phyloP scores from a whole-genome alignment of 2,797 vertebrate species.

The Synanceia verrucosa region DNA sequence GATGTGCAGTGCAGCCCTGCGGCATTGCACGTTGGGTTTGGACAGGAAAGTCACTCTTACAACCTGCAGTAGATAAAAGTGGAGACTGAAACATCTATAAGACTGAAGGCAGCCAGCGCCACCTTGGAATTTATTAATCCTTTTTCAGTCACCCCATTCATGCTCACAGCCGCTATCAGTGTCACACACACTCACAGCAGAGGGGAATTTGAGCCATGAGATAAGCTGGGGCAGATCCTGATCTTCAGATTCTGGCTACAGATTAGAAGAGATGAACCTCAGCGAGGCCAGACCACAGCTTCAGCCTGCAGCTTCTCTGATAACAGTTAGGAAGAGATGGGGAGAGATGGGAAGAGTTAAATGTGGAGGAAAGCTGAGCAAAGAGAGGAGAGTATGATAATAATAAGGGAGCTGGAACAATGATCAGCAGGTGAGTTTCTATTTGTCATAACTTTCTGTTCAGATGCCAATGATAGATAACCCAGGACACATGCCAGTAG shows the following conservation, averaged over 20 bases:
- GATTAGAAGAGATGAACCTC: conserved; percentile 57
- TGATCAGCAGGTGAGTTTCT: not conserved
- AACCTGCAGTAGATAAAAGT: conserved; percentile 61
- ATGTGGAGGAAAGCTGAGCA: not conserved
- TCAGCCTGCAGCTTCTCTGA: conserved; percentile 8
- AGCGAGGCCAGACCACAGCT: conserved; percentile 10
- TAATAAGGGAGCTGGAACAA: not conserved
- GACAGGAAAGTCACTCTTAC: not conserved
- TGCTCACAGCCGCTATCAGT: not conserved
- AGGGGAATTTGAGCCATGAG: conserved; percentile 17
- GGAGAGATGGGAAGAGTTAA: not conserved
- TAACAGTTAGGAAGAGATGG: conserved; percentile 16
- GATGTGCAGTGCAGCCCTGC: not conserved
- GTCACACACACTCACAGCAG: not conserved
- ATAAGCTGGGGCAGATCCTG: conserved; percentile 22
- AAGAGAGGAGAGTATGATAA: not conserved
- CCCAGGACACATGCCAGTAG: not conserved
- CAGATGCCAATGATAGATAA: not conserved
- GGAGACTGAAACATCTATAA: conserved; percentile 71
- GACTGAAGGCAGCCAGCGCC: conserved; percentile 39
- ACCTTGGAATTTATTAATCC: conserved; percentile 64
- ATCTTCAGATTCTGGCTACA: conserved; percentile 48
- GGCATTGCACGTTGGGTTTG: too few species aligned
- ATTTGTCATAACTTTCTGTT: too few species aligned
- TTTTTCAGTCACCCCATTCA: not conserved